Conservation (phyloP, 2,888 invertebrate genomes). For the Caradrina clavipalpis region DNA sequence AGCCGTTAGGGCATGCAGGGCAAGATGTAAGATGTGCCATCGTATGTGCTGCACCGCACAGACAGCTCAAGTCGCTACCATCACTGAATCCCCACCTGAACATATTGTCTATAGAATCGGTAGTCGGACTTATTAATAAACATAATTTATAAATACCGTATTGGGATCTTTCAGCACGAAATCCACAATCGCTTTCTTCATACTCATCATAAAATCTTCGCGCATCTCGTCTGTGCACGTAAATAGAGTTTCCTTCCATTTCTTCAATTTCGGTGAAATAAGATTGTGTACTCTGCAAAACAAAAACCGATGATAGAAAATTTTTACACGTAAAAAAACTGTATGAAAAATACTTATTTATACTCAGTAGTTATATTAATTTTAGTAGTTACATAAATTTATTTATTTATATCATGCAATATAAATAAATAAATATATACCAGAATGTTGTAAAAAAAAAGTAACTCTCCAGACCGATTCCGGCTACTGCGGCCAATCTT, state of each 20-base stretch:
- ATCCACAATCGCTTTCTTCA: slow-evolving; percentile 98
- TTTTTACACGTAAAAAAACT: neutral
- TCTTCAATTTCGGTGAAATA: slow-evolving; percentile 92
- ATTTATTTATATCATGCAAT: too few species aligned
- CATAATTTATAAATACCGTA: slow-evolving; percentile 72
- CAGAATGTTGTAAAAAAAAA: too few species aligned
- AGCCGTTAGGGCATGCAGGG: too few species aligned
- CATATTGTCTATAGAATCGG: neutral
- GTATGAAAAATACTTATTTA: neutral
- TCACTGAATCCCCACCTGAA: too few species aligned
- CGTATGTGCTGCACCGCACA: too few species aligned
- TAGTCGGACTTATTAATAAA: neutral
- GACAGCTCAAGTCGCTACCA: too few species aligned
- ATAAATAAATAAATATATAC: too few species aligned
- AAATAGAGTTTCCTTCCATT: slow-evolving; percentile 91
- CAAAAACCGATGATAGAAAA: neutral
- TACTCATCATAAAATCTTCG: slow-evolving; percentile 96
- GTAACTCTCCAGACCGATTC: too few species aligned
- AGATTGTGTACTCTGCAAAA: slow-evolving; percentile 91
- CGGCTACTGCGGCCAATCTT: too few species aligned
- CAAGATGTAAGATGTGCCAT: too few species aligned
- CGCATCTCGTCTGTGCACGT: slow-evolving; percentile 94
- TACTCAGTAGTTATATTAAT: too few species aligned
- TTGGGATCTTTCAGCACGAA: slow-evolving; percentile 96
- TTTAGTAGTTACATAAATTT: too few species aligned